Evolutionary conservation across 2,113 vertebrate species (phyloP).

Genomic region (Oceanodroma tethys): DNA sequence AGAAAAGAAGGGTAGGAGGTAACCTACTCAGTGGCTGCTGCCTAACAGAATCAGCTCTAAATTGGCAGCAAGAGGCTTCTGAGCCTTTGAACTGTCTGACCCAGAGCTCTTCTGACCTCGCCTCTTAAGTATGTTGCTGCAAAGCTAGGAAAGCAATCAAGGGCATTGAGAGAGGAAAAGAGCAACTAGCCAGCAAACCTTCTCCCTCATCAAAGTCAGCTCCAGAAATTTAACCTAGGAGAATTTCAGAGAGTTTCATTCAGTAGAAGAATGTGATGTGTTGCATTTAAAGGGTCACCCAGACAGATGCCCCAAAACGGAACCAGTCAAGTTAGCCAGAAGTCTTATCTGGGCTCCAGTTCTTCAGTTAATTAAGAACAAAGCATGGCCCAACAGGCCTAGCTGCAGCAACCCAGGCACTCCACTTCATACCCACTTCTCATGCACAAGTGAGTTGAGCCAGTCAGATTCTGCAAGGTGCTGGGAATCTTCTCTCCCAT

Average conservation of each 20-base stretch:
- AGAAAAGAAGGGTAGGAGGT: constrained; percentile 50
- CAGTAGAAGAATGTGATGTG: background rate
- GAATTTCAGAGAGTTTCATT: background rate
- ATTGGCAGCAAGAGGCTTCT: constrained; percentile 19
- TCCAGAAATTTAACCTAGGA: background rate
- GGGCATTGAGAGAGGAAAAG: background rate
- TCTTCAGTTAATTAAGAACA: background rate
- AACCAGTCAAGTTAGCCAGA: background rate
- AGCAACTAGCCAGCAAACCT: background rate
- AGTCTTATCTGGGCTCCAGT: background rate
- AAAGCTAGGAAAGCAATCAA: constrained; percentile 29
- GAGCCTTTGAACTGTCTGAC: constrained; percentile 27
- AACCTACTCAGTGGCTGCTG: background rate
- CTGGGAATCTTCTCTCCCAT: background rate
- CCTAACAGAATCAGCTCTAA: background rate
- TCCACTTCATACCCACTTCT: background rate
- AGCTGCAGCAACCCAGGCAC: background rate
- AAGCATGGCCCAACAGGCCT: background rate
- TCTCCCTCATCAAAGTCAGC: background rate
- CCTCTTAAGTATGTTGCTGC: constrained; percentile 11
- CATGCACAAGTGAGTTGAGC: background rate
- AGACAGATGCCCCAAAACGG: background rate
- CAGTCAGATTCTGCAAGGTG: background rate
- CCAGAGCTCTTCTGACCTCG: constrained; percentile 12
- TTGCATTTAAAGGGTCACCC: background rate